phyloP scores from a whole-genome alignment of 2,113 vertebrate species.

The Bombycilla garrulus region DNA sequence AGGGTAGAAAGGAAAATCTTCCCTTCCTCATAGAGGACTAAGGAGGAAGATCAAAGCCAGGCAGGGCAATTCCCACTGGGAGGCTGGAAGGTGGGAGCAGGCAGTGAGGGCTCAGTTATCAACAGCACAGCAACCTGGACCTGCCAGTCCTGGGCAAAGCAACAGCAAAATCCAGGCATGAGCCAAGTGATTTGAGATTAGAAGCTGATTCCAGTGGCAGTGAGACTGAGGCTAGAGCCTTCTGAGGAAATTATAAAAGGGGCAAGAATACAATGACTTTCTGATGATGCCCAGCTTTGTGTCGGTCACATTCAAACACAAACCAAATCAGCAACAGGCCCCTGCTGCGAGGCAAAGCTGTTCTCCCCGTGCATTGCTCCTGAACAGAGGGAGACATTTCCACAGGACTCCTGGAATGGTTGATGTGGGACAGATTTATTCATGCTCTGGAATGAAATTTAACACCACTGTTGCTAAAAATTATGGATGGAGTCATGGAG shows the following conservation, averaged over 20 bases:
- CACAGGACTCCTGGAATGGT: not conserved
- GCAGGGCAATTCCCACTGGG: not conserved
- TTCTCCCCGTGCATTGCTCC: fast-evolving
- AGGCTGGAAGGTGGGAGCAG: not conserved
- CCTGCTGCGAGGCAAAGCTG: fast-evolving
- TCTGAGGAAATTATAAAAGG: not conserved
- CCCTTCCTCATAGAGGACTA: not conserved
- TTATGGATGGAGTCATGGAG: not conserved
- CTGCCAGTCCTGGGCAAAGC: not conserved
- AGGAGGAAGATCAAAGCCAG: not conserved
- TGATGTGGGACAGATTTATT: not conserved
- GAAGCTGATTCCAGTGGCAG: not conserved
- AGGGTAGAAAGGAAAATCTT: not conserved
- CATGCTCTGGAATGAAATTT: not conserved
- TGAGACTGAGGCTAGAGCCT: not conserved
- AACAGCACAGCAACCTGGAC: not conserved
- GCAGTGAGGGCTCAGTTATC: fast-evolving
- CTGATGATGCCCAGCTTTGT: not conserved
- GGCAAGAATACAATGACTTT: not conserved
- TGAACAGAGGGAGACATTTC: not conserved
- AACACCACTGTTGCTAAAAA: not conserved
- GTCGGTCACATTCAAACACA: fast-evolving
- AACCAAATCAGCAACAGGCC: not conserved
- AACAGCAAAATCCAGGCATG: not conserved
- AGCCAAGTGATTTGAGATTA: not conserved